A percentile compares a stretch with the other conserved stretches of the same genome.
phyloP scores from a whole-genome alignment of 2,113 vertebrate genomes.

The Ancistrus triradiatus region DNA sequence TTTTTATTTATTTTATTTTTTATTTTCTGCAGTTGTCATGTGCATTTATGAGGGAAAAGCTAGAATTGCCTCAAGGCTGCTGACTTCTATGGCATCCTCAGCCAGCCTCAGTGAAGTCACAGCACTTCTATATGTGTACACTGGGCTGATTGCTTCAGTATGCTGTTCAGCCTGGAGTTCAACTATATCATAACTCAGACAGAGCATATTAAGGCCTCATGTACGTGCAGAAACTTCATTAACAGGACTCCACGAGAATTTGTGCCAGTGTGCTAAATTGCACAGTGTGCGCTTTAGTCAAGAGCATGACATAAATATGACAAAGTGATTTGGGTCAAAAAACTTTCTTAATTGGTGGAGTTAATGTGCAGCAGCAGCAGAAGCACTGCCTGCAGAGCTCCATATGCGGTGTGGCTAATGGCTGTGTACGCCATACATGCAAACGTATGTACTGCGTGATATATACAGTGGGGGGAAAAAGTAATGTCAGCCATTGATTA shows the following conservation, averaged over 20 bases:
- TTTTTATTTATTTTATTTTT: constrained; percentile 11
- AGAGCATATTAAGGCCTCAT: background rate
- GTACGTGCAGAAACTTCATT: constrained; percentile 14
- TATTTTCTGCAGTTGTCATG: constrained; percentile 15
- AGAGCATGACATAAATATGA: background rate
- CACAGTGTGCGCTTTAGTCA: background rate
- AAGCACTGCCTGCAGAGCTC: constrained; percentile 20
- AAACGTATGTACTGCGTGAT: background rate
- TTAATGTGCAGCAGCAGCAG: constrained; percentile 11
- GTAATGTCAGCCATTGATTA: no score
- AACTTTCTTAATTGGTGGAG: background rate
- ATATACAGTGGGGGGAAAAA: no score
- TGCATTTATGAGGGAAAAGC: constrained; percentile 33
- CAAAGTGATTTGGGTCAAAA: constrained; percentile 16
- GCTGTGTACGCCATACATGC: background rate
- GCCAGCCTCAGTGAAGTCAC: constrained; percentile 4
- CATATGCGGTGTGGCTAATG: constrained; percentile 14
- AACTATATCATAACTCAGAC: background rate
- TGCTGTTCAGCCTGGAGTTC: background rate
- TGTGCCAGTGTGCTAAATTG: constrained; percentile 9
- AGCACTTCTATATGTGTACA: background rate
- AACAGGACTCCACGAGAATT: constrained; percentile 2
- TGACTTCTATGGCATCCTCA: constrained; percentile 23
- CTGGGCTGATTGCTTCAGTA: background rate
- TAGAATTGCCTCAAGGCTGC: constrained; percentile 37